Conservation (phyloP, 1,140 invertebrate genomes). For the Brachystomella parvula region DNA sequence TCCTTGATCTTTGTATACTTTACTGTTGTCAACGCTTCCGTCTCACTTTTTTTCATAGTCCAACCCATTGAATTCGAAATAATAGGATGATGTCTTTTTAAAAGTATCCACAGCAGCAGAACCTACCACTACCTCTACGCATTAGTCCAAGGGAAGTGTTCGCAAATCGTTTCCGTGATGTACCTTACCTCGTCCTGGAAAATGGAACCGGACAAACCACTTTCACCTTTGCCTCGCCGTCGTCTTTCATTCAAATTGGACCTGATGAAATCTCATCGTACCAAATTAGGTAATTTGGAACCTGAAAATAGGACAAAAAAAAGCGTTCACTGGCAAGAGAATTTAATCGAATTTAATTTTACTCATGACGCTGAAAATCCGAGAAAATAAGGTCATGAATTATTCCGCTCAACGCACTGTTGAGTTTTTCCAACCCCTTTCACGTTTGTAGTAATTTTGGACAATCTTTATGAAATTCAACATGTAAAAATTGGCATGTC, state of each 20-base stretch:
- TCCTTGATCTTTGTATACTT: no score
- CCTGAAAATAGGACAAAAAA: not conserved
- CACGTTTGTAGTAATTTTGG: no score
- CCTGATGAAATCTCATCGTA: constrained; percentile 74
- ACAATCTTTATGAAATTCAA: no score
- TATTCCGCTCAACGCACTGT: no score
- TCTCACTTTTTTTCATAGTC: not conserved
- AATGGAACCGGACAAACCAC: constrained; percentile 39
- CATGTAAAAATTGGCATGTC: no score
- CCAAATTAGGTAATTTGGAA: constrained; percentile 60
- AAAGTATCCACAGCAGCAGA: not conserved
- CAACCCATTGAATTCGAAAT: constrained; percentile 8
- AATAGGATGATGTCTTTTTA: constrained; percentile 4
- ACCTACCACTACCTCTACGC: not conserved
- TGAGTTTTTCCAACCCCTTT: no score
- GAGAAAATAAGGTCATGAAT: no score
- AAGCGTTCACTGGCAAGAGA: no score
- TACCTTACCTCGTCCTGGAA: constrained; percentile 18
- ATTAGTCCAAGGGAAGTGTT: not conserved
- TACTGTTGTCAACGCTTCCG: constrained; percentile 3
- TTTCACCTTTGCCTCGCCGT: constrained; percentile 78
- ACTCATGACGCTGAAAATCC: no score
- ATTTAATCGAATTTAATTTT: no score
- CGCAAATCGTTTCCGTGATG: constrained; percentile 11
- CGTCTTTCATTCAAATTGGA: constrained; percentile 77